phyloP scores from a whole-genome alignment of 2,888 invertebrate species.

The Drosophila limbata region DNA sequence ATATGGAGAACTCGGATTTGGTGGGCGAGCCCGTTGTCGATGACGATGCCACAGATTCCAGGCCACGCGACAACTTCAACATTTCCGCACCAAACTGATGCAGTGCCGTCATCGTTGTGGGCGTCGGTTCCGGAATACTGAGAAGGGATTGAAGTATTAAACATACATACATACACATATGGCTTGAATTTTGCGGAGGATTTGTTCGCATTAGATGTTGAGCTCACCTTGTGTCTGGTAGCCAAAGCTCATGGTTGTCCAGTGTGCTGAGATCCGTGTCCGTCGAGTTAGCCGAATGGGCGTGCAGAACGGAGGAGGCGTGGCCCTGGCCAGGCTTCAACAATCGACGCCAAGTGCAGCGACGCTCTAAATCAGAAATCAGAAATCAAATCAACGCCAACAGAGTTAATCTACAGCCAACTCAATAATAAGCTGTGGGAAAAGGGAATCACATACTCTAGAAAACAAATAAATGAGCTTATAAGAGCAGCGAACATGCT shows the following conservation, averaged over 20 bases:
- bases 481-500: slow-evolving; percentile 41
- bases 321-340: slow-evolving; percentile 86
- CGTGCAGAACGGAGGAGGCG: slow-evolving; percentile 88
- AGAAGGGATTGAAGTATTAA: neutral
- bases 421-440: slow-evolving; percentile 19
- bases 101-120: slow-evolving; percentile 93
- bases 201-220: neutral
- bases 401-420: slow-evolving; percentile 28
- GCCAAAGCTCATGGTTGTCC: slow-evolving; percentile 94
- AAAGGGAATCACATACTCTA: slow-evolving; percentile 31
- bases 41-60: slow-evolving; percentile 89
- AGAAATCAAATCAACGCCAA: slow-evolving; percentile 23
- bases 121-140: slow-evolving; percentile 89
- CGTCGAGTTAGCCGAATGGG: slow-evolving; percentile 91
- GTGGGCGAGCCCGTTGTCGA: slow-evolving; percentile 83
- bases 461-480: slow-evolving; percentile 61
- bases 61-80: slow-evolving; percentile 92
- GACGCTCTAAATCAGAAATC: slow-evolving; percentile 87
- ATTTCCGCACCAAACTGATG: slow-evolving; percentile 95
- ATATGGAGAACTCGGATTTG: slow-evolving; percentile 82
- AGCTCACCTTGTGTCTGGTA: slow-evolving; percentile 88
- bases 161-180: neutral
- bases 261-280: slow-evolving; percentile 94
- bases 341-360: slow-evolving; percentile 91
- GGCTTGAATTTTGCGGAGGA: neutral